Percentiles rank a stretch among this genome's conserved stretches.
Evolutionary conservation across 2,113 vertebrate species (phyloP).

Genomic region (Chionis minor): DNA sequence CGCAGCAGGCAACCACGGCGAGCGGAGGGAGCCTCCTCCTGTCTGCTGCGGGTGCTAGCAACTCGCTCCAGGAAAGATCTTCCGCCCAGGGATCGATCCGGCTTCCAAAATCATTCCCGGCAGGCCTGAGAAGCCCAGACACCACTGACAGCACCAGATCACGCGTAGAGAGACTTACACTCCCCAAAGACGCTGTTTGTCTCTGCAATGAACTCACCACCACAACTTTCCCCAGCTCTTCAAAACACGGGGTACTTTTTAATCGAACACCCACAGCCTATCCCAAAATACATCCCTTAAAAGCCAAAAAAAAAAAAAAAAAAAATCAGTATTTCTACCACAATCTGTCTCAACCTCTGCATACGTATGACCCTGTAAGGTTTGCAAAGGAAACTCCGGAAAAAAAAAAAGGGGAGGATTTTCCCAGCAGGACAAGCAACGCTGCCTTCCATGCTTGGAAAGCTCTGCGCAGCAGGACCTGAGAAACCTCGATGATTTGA

Average conservation of each 20-base stretch:
- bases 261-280: background rate
- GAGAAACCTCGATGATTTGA: background rate
- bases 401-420: background rate
- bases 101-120: background rate
- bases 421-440: background rate
- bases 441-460: accelerated
- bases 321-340: background rate
- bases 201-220: accelerated
- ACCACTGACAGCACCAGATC: accelerated
- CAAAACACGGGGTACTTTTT: background rate
- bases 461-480: background rate
- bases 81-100: accelerated
- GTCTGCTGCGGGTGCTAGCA: background rate
- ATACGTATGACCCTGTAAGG: accelerated
- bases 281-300: background rate
- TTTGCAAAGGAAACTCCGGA: background rate
- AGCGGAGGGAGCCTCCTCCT: conserved; percentile 53
- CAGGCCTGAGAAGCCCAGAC: background rate
- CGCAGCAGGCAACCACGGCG: accelerated
- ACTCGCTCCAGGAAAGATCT: accelerated
- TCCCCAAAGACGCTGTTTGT: background rate
- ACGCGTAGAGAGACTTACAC: accelerated
- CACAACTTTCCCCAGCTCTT: background rate
- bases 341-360: background rate
- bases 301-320: background rate